phyloP scores from a whole-genome alignment of 2,888 invertebrate genomes.

The Spisula solida region DNA sequence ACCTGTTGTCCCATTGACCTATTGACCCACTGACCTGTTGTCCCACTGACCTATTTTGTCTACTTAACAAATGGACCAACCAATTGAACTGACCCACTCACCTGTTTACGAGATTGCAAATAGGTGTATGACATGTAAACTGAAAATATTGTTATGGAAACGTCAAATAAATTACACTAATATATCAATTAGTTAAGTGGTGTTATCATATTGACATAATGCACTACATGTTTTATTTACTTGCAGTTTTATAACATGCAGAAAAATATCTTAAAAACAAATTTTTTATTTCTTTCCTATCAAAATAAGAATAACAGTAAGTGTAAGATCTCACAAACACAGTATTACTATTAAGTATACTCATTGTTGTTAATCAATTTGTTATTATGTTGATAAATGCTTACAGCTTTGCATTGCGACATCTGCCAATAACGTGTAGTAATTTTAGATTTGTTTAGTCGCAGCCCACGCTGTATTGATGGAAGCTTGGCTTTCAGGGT shows the following conservation, averaged over 20 bases:
- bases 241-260: neutral
- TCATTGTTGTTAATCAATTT: neutral
- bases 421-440: neutral
- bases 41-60: too few relatives aligned
- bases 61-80: too few relatives aligned
- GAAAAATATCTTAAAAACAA: neutral
- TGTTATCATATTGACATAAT: too few relatives aligned
- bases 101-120: too few relatives aligned
- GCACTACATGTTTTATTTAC: too few relatives aligned
- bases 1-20: too few relatives aligned
- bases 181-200: too few relatives aligned
- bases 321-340: neutral
- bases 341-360: constrained; percentile 17
- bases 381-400: neutral
- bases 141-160: neutral
- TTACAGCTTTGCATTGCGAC: neutral
- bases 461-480: neutral
- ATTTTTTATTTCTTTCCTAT: neutral
- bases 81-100: too few relatives aligned
- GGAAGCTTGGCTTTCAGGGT: neutral
- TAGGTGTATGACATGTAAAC: too few relatives aligned
- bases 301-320: neutral
- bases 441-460: neutral
- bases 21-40: too few relatives aligned
- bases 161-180: too few relatives aligned